These are phyloP conservation scores for Pandemis corylana DNA, from an alignment of 2,888 invertebrate species.

Conservation along the genomic window DNA sequence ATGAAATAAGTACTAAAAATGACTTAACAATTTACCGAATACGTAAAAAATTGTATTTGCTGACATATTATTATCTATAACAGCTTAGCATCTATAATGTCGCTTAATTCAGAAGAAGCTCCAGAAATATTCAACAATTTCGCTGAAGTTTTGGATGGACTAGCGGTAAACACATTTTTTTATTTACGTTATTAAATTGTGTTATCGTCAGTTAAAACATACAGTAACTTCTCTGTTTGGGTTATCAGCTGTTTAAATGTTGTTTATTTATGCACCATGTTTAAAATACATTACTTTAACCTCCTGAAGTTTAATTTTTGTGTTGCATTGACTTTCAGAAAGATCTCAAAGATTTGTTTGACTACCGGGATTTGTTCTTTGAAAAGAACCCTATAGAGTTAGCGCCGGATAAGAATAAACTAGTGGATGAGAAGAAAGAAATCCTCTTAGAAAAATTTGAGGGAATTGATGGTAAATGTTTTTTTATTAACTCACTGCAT, in stretches of 20 bases:
- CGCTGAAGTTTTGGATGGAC: conserved; percentile 61
- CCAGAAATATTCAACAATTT: conserved; percentile 63
- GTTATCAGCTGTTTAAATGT: background rate
- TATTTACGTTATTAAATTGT: background rate
- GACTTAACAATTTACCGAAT: background rate
- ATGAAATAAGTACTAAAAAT: background rate
- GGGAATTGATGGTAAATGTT: conserved; percentile 85
- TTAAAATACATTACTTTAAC: background rate
- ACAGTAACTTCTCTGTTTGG: background rate
- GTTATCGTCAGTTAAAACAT: background rate
- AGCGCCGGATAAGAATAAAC: conserved; percentile 87
- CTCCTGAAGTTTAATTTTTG: background rate
- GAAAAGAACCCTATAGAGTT: conserved; percentile 89
- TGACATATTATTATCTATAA: background rate
- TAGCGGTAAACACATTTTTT: conserved; percentile 59
- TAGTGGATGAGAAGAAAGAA: conserved; percentile 87
- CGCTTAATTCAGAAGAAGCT: conserved; percentile 63
- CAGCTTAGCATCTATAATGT: conserved; percentile 52
- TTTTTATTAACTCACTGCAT: background rate
- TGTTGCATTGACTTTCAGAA: conserved; percentile 78
- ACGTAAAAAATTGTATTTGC: background rate
- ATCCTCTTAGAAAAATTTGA: conserved; percentile 86
- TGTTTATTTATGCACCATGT: background rate
- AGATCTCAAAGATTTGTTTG: conserved; percentile 87
- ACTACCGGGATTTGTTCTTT: conserved; percentile 91